Percentiles rank a stretch among this genome's conserved stretches.
phyloP scores from a whole-genome alignment of 2,797 vertebrate genomes.

The Gymnothorax javanicus region DNA sequence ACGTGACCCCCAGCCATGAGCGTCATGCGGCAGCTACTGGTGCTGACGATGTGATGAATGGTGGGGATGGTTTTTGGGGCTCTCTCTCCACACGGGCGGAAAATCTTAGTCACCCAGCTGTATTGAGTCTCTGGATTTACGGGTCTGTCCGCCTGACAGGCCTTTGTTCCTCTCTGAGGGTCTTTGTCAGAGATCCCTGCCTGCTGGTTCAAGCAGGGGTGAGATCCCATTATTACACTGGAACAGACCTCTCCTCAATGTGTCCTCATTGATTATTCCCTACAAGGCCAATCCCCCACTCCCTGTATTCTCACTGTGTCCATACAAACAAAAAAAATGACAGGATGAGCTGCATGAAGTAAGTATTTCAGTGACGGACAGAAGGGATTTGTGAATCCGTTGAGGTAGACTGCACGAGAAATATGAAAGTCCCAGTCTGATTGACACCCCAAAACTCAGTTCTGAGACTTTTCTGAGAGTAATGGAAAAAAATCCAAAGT shows the following conservation, averaged over 20 bases:
- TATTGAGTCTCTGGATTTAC: conserved; percentile 73
- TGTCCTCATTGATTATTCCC: conserved; percentile 40
- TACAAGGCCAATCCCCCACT: conserved; percentile 36
- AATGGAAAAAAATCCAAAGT: neutral
- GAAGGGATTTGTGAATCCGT: conserved; percentile 13
- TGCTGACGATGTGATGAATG: conserved; percentile 55
- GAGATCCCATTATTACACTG: conserved; percentile 60
- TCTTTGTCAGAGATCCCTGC: conserved; percentile 67
- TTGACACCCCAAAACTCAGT: neutral
- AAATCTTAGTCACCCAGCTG: conserved; percentile 53
- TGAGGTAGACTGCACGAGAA: neutral
- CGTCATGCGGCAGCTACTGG: conserved; percentile 18
- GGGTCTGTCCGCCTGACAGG: conserved; percentile 56
- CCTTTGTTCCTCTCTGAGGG: conserved; percentile 60
- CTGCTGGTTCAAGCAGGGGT: conserved; percentile 49
- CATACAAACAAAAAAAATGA: neutral
- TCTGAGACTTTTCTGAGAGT: neutral
- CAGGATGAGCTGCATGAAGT: neutral
- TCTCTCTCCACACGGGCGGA: conserved; percentile 51
- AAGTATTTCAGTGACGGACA: neutral
- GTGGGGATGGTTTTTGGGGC: conserved; percentile 49
- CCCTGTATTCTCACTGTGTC: neutral
- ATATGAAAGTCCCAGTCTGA: neutral
- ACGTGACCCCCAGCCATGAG: neutral
- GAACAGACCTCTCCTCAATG: conserved; percentile 57